Percentiles rank a stretch among this genome's conserved stretches.
These are phyloP conservation scores for Cryptus armator DNA, from an alignment of 2,888 invertebrate species.

Conservation along the genomic window DNA sequence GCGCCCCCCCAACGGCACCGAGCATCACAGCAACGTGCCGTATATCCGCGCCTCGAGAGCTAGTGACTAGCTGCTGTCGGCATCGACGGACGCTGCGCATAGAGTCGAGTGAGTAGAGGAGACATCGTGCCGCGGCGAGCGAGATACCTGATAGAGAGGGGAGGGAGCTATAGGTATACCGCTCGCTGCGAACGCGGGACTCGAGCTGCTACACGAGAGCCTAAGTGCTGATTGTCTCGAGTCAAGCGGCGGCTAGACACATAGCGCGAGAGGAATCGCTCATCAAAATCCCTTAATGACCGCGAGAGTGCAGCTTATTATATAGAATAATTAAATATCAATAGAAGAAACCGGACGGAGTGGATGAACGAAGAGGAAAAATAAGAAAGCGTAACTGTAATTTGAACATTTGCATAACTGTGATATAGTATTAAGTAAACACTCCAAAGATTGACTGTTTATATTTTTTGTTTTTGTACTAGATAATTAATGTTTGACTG, in stretches of 20 bases:
- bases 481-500: too few species aligned
- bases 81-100: background rate
- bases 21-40: background rate
- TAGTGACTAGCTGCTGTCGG: background rate
- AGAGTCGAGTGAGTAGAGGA: background rate
- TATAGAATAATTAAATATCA: too few species aligned
- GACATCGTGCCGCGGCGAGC: background rate
- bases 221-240: background rate
- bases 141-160: background rate
- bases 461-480: too few species aligned
- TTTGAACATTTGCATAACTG: too few species aligned
- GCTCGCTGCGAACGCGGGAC: background rate
- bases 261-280: background rate
- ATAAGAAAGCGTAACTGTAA: too few species aligned
- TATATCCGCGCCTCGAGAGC: background rate
- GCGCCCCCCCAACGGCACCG: background rate
- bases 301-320: too few species aligned
- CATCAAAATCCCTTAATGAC: background rate
- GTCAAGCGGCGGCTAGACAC: background rate
- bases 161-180: conserved; percentile 1
- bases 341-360: too few species aligned
- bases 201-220: background rate
- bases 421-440: too few species aligned
- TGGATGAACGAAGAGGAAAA: too few species aligned
- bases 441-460: too few species aligned